Conservation (phyloP, 2,888 invertebrate species). For the Lutraria lutraria region DNA sequence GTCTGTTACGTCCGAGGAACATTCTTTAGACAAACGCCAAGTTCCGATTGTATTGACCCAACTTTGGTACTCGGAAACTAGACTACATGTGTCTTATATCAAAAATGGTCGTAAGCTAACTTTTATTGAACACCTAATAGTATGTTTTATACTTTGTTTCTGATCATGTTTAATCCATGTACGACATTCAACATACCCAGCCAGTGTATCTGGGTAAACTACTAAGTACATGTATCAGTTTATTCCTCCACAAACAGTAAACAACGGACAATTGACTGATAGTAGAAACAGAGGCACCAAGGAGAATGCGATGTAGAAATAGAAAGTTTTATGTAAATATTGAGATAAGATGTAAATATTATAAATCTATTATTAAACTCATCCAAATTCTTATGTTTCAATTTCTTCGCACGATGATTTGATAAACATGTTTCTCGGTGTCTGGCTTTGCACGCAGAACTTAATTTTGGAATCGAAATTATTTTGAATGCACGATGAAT, state of each 20-base stretch:
- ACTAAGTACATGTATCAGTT: background rate
- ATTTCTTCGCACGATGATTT: background rate
- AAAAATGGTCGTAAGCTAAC: too few relatives aligned
- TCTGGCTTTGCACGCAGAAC: background rate
- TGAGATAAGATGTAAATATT: background rate
- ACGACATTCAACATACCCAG: too few relatives aligned
- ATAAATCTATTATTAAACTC: background rate
- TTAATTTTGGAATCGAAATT: background rate
- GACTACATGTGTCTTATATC: too few relatives aligned
- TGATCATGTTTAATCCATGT: too few relatives aligned
- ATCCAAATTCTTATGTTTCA: background rate
- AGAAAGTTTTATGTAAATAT: background rate
- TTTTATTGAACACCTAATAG: too few relatives aligned
- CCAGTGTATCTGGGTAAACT: too few relatives aligned
- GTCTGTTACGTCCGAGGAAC: too few relatives aligned
- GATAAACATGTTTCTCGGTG: background rate
- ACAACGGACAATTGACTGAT: background rate
- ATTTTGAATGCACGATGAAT: background rate
- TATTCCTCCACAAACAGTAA: background rate
- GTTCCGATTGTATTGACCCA: too few relatives aligned
- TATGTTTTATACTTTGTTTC: too few relatives aligned
- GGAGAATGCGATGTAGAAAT: background rate
- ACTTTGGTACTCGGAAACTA: too few relatives aligned
- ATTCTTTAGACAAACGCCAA: too few relatives aligned
- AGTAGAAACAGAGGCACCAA: background rate